These are phyloP conservation scores for Ascaphus truei DNA, from an alignment of 2,113 vertebrate species.

Conservation along the genomic window DNA sequence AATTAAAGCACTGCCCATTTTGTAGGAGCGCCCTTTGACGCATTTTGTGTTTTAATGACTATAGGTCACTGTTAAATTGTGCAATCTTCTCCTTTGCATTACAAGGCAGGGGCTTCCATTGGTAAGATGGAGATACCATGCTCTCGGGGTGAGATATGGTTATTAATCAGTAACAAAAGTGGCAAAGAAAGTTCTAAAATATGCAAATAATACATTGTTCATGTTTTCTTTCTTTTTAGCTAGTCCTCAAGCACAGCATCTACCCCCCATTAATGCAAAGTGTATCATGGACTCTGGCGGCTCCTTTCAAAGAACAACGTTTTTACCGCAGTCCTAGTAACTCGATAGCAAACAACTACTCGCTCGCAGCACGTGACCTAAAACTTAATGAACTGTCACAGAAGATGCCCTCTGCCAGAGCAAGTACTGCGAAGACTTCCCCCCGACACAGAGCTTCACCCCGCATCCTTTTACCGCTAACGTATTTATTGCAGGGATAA, in stretches of 20 bases:
- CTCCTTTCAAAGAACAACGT: constrained; percentile 77
- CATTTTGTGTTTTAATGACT: too few relatives aligned
- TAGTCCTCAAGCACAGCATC: constrained; percentile 48
- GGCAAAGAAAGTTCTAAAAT: too few relatives aligned
- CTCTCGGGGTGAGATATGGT: too few relatives aligned
- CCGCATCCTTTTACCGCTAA: constrained; percentile 68
- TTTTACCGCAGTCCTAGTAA: constrained; percentile 68
- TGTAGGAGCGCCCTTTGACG: too few relatives aligned
- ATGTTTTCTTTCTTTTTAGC: constrained; percentile 48
- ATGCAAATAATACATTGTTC: too few relatives aligned
- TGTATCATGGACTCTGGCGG: constrained; percentile 63
- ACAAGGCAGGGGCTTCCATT: too few relatives aligned
- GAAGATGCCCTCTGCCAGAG: constrained; percentile 20
- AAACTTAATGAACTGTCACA: constrained; percentile 60
- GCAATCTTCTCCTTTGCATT: too few relatives aligned
- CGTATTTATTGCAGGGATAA: too few relatives aligned
- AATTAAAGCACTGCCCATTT: too few relatives aligned
- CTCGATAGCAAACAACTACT: constrained; percentile 84
- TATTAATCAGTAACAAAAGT: too few relatives aligned
- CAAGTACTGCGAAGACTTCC: neutral
- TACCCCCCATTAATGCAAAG: constrained; percentile 78
- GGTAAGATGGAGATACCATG: too few relatives aligned
- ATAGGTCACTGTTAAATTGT: too few relatives aligned
- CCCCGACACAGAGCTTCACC: constrained; percentile 12
- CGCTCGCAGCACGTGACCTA: constrained; percentile 59